Percentiles rank a stretch among this genome's conserved stretches.
Evolutionary conservation across 2,113 vertebrate species (phyloP).

Genomic region (Phrynosoma blainvillii): DNA sequence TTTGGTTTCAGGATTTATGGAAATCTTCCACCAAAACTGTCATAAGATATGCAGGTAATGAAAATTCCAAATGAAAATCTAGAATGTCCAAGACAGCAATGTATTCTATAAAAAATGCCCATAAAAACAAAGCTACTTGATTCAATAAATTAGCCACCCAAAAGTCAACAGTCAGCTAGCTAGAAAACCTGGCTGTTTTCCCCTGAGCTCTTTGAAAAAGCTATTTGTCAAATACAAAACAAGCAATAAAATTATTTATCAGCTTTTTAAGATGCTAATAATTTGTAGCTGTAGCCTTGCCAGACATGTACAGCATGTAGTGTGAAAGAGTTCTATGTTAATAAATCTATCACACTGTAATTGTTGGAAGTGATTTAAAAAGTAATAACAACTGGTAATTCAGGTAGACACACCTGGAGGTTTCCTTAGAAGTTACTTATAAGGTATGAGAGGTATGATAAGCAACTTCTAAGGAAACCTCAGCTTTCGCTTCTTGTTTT

Average conservation of each 20-base stretch:
- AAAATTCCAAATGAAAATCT: not conserved
- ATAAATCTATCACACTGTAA: slow-evolving; percentile 3
- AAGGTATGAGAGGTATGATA: no score
- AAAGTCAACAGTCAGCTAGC: not conserved
- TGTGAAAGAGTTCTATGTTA: not conserved
- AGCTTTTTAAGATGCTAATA: not conserved
- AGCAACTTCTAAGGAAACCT: no score
- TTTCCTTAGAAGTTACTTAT: not conserved
- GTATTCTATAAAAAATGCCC: fast-evolving
- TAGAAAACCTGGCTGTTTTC: not conserved
- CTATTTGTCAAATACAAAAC: not conserved
- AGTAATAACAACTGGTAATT: not conserved
- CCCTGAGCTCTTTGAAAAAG: fast-evolving
- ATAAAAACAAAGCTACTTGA: not conserved
- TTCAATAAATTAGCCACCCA: not conserved
- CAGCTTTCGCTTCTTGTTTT: not conserved
- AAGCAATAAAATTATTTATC: not conserved
- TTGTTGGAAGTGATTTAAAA: not conserved
- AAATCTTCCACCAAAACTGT: not conserved
- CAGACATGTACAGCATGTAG: not conserved
- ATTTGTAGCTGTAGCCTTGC: not conserved
- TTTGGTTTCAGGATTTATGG: not conserved
- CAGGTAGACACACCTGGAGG: not conserved
- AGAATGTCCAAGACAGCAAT: fast-evolving
- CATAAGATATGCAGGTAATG: not conserved